Evolutionary conservation across 2,888 invertebrate genomes (phyloP), one percentile per base, ranked within the genome.

Genomic region (Podabrus alpinus): DNA sequence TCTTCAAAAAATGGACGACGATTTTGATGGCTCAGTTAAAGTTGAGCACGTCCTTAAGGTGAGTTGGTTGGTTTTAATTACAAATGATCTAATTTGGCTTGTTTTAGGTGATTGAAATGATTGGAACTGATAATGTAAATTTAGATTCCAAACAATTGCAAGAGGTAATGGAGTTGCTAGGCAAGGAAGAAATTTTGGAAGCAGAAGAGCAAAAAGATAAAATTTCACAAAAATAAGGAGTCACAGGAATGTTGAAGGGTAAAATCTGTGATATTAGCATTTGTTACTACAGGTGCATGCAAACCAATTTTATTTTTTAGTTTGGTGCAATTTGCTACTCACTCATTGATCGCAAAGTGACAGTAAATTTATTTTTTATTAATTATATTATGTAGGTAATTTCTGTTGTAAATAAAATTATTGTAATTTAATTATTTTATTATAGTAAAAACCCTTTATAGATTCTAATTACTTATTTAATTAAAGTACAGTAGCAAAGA

Each of bases 21-120:
- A 99, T 87, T 92, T 94, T 75, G 99, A 99, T 88, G 99, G 99
- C 15, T 92, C 95, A 77, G 92, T 99, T 83, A 96, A 97, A 86
- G 92, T 98, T 76, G 97, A 97, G 85, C 95, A 97, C 86, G 96
- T 98, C 66, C 88, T 98, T 76, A 97, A 97, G 93, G 98, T 98
- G 88, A 84, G 82, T 77, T 71, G 71, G 79, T 75, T n/a, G 1
- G 29, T 29, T 29, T 21, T 13, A 29, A 29, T 0, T 4, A 13
- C 4, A n/a, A 29, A 29, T 13, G 19, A 45, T 62, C 9, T 66
- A 0, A 19, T 66, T 15, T 19, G 15, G 15, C 0, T 69, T 66
- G 74, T 87, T 87, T 59, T 87, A 98, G 97, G 95, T 98, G 77
- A 90, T 98, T 75, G 97, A 98, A 88, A 90, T 96, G 66, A 93